These are phyloP conservation scores for Notolepis coatsorum DNA, from an alignment of 2,797 vertebrate species.

Conservation along the genomic window DNA sequence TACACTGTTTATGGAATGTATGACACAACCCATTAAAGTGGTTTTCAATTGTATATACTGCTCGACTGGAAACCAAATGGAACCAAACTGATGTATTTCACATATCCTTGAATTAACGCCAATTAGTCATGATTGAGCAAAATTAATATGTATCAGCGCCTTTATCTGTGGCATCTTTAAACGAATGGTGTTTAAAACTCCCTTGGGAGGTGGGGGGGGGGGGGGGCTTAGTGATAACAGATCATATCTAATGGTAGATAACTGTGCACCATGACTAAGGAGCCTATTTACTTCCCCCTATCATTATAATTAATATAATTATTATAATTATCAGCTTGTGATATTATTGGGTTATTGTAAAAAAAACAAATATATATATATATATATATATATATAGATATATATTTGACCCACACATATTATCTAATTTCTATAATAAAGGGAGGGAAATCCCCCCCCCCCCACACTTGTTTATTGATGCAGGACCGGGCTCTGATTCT, in stretches of 20 bases:
- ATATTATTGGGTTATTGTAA: conserved; percentile 35
- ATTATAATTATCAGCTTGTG: conserved; percentile 43
- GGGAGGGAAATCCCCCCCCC: no score
- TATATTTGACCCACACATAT: no score
- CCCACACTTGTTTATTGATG: no score
- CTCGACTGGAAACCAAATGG: conserved; percentile 15
- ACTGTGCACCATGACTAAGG: conserved; percentile 56
- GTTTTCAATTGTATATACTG: neutral
- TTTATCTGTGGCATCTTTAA: conserved; percentile 41
- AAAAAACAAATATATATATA: no score
- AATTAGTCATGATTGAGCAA: conserved; percentile 22
- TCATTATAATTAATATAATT: conserved; percentile 53
- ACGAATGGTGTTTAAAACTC: conserved; percentile 55
- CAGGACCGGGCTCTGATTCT: no score
- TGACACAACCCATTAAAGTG: neutral
- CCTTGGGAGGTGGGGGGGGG: conserved; percentile 19
- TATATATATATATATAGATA: no score
- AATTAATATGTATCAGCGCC: conserved; percentile 49
- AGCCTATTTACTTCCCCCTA: conserved; percentile 40
- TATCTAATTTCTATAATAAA: no score
- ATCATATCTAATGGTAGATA: conserved; percentile 57
- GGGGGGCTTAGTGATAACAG: conserved; percentile 54
- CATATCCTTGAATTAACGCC: conserved; percentile 31
- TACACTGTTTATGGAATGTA: no score
- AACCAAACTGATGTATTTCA: conserved; percentile 21